phyloP scores from a whole-genome alignment of 2,797 vertebrate species.

The Zalophus californianus region DNA sequence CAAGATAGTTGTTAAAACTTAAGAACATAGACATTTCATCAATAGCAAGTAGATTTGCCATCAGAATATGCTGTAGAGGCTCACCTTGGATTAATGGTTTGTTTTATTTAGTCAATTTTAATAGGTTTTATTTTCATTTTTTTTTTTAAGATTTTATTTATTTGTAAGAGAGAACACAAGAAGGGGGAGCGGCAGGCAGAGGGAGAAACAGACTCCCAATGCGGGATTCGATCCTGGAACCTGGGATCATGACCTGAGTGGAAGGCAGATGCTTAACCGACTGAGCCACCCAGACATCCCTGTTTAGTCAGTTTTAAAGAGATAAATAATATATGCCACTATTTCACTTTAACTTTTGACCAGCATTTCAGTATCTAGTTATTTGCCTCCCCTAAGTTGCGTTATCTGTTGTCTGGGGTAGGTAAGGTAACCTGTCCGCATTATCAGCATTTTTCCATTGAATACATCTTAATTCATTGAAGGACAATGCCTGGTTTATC shows the following conservation, averaged over 20 bases:
- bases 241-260: not conserved
- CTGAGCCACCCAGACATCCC: not conserved
- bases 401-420: not conserved
- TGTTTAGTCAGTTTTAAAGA: not conserved
- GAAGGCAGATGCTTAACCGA: not conserved
- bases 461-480: slow-evolving; percentile 34
- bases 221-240: not conserved
- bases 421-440: not conserved
- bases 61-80: not conserved
- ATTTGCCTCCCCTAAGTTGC: not conserved
- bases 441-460: slow-evolving; percentile 36
- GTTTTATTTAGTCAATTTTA: not conserved
- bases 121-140: not conserved
- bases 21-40: not conserved
- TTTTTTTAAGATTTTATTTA: not conserved
- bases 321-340: slow-evolving; percentile 3
- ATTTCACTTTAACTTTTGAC: not conserved
- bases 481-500: slow-evolving; percentile 7
- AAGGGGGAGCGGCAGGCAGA: not conserved
- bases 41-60: not conserved
- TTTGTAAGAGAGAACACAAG: not conserved
- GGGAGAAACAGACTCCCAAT: not conserved
- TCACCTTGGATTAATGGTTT: slow-evolving; percentile 33
- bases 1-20: slow-evolving; percentile 14
- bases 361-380: not conserved